Conservation (phyloP, 2,113 vertebrate species). For the Asarcornis scutulata region DNA sequence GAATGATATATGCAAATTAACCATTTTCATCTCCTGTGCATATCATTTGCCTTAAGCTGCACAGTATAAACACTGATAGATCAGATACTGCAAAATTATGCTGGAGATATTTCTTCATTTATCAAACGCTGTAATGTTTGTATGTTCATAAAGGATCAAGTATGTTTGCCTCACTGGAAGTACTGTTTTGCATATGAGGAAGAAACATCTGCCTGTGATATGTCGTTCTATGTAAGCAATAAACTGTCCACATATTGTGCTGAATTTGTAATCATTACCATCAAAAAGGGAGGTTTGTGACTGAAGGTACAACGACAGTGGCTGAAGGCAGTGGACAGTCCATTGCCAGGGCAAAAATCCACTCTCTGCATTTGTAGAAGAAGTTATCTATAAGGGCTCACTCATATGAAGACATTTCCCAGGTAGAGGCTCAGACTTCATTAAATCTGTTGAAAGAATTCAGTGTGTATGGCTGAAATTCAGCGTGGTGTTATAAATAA, state of each 20-base stretch:
- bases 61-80: background rate
- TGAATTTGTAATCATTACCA: background rate
- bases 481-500: constrained; percentile 1
- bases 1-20: background rate
- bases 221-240: background rate
- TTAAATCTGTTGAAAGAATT: background rate
- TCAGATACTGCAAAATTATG: background rate
- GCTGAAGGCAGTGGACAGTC: background rate
- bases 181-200: background rate
- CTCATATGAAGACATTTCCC: background rate
- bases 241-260: background rate
- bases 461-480: background rate
- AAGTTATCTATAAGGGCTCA: background rate
- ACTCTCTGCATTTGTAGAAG: background rate
- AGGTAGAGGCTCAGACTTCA: background rate
- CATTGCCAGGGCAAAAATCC: background rate
- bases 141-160: background rate
- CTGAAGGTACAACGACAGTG: background rate
- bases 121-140: background rate
- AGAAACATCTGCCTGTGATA: background rate
- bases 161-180: background rate
- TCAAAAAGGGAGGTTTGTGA: background rate
- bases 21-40: background rate
- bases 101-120: background rate
- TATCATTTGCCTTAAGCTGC: background rate